phyloP scores from a whole-genome alignment of 2,888 invertebrate genomes.

The Lypha dubia region DNA sequence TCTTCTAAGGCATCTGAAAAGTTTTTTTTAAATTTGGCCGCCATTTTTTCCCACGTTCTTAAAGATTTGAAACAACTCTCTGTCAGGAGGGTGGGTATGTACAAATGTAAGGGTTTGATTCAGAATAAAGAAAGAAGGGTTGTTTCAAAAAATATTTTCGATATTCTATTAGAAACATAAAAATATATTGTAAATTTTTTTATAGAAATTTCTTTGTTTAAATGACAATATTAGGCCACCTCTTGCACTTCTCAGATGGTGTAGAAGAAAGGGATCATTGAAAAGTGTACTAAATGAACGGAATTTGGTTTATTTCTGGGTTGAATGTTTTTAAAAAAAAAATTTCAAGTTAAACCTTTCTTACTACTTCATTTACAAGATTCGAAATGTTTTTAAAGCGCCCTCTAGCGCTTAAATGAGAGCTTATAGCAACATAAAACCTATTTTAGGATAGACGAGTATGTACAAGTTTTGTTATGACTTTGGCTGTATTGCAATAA shows the following conservation, averaged over 20 bases:
- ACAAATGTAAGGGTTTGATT: no score
- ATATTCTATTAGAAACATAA: no score
- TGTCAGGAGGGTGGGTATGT: conserved; percentile 44
- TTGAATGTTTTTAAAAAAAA: background rate
- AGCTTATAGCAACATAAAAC: background rate
- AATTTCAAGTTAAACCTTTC: no score
- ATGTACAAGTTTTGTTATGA: no score
- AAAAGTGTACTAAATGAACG: conserved; percentile 19
- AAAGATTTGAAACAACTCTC: background rate
- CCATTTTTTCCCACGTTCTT: conserved; percentile 42
- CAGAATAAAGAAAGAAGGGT: conserved; percentile 26
- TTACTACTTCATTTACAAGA: background rate
- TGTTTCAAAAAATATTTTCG: conserved; percentile 5
- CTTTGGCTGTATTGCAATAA: no score
- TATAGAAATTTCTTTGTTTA: background rate
- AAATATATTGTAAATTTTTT: background rate
- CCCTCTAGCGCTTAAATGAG: background rate
- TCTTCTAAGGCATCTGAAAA: conserved; percentile 66
- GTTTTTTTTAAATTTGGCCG: conserved; percentile 27
- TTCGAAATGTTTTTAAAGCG: background rate
- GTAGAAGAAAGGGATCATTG: conserved; percentile 63
- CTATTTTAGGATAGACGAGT: no score
- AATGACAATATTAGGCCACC: background rate
- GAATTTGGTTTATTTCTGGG: conserved; percentile 56
- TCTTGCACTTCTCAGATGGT: conserved; percentile 57